Conservation (phyloP, 2,888 invertebrate genomes). For the Polydrusus tereticollis region DNA sequence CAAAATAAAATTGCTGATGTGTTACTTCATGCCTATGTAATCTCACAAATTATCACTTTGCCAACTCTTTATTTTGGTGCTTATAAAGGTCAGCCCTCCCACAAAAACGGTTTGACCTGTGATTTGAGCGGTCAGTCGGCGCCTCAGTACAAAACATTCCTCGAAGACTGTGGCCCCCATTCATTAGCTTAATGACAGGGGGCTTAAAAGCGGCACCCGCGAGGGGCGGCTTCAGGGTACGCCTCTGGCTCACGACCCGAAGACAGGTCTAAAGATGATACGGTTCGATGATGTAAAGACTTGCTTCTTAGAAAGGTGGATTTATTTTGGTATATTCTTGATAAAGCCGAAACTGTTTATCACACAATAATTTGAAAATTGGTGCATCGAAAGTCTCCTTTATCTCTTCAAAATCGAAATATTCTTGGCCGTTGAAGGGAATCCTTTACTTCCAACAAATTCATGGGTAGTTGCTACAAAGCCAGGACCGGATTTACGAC, state of each 20-base stretch:
- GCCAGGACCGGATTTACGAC: too few species aligned
- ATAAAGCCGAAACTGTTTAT: too few species aligned
- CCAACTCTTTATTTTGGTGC: slow-evolving; percentile 21
- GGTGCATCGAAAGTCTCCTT: too few species aligned
- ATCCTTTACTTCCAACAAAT: too few species aligned
- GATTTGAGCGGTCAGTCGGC: slow-evolving; percentile 27
- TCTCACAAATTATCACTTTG: slow-evolving; percentile 29
- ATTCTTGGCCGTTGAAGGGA: too few species aligned
- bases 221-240: slow-evolving; percentile 15
- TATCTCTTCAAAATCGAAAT: too few species aligned
- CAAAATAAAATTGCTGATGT: too few species aligned
- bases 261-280: slow-evolving; percentile 18
- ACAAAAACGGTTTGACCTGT: slow-evolving; percentile 16
- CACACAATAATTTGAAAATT: too few species aligned
- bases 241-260: slow-evolving; percentile 32
- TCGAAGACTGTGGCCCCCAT: slow-evolving; percentile 17
- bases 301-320: too few species aligned
- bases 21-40: too few species aligned
- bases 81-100: slow-evolving; percentile 18
- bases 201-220: slow-evolving; percentile 21
- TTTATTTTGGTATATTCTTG: too few species aligned
- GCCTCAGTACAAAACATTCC: slow-evolving; percentile 24
- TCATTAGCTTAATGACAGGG: slow-evolving; percentile 31
- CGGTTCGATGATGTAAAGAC: slow-evolving; percentile 8
- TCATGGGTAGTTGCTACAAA: too few species aligned